Evolutionary conservation across 2,888 invertebrate species (phyloP), one percentile per base, ranked within the genome.

Genomic region (Steinernema hermaphroditum): DNA sequence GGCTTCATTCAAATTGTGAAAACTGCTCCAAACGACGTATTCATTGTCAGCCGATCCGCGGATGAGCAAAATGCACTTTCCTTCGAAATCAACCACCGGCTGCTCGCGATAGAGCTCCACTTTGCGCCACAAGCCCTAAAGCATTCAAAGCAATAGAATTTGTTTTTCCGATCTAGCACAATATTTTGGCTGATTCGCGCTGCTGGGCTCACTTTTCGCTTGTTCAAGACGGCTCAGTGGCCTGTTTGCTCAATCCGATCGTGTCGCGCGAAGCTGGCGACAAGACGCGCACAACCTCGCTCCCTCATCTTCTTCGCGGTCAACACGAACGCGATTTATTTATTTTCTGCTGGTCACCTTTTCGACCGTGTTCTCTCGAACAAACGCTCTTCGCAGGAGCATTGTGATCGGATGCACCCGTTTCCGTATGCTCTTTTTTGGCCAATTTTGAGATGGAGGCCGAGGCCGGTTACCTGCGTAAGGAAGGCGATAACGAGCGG

Each of bases 51-150:
- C 27, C 19, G 62, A 68, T 22, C 54, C 54, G 22, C 27, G 72
- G 22, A 50, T 68, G 32, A 37, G 72, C 72, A 50, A 34, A 2
- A 74, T 69, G 44, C 68, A 68, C 12, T 72, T 27, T 29, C 70
- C 44, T 14, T 16, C 24, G 32, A 78, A 75, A 16, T 72, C 37
- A n/a, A 78, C 50, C 16, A 19, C 29, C 14, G 79, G 81, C 37
- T 79, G 81, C 68, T 79, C 79, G 16, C 74, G 70, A 54, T 79
- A 79, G 22, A 76, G 76, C 68, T 79, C 77, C 6, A 79, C 74
- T 34, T 76, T 75, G 37, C 50, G 74, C 79, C 79, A 79, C n/a
- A 78, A 46, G 4, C 78, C 78, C 78, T 78, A 46, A 72, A 78
- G 27, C 34, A 46, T 27, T 37, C 12, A 34, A 19, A 29, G 19